Percentiles rank a stretch among this genome's conserved stretches.
phyloP scores from a whole-genome alignment of 2,113 vertebrate species.

The Thomomys bottae region DNA sequence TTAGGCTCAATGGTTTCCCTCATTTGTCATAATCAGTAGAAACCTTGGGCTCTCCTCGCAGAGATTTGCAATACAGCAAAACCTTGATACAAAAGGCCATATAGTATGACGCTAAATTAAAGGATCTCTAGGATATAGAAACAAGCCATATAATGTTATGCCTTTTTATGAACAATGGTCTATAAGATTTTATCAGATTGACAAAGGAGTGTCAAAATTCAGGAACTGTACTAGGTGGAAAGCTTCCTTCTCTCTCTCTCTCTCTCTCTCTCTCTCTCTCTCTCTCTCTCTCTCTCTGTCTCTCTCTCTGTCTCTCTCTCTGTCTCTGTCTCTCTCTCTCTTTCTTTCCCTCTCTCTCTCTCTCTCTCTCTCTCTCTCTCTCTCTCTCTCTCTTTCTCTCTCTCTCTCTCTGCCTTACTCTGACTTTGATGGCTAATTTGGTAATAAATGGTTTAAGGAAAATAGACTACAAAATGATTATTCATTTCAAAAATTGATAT shows the following conservation, averaged over 20 bases:
- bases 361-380: not conserved
- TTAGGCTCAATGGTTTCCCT: too few species aligned
- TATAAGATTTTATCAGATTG: not conserved
- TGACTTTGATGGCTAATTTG: not conserved
- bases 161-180: not conserved
- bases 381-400: not conserved
- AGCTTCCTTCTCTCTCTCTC: not conserved
- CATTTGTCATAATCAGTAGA: too few species aligned
- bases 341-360: not conserved
- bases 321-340: not conserved
- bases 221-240: not conserved
- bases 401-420: not conserved
- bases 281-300: not conserved
- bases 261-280: not conserved
- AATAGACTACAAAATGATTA: not conserved
- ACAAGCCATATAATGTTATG: too few species aligned
- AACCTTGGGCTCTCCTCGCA: too few species aligned
- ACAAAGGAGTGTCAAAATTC: conserved; percentile 12
- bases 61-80: too few species aligned
- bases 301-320: too few species aligned
- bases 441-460: not conserved
- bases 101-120: too few species aligned
- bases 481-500: conserved; percentile 21
- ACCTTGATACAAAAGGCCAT: too few species aligned
- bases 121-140: too few species aligned